Evolutionary conservation across 1,140 invertebrate genomes (phyloP).

Genomic region (Penaeus chinensis): DNA sequence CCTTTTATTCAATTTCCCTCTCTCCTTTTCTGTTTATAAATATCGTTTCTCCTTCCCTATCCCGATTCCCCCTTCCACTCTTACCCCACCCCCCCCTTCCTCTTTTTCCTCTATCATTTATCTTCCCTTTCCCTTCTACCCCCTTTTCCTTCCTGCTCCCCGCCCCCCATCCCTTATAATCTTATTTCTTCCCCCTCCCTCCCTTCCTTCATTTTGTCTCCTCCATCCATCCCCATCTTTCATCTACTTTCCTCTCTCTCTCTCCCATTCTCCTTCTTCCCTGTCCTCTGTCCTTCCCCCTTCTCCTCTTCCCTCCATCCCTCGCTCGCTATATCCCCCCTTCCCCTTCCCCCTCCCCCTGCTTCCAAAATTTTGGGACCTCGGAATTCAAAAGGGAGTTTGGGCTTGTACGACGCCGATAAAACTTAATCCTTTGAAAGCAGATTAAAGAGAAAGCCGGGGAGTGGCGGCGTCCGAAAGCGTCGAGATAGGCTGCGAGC

Average conservation of each 20-base stretch:
- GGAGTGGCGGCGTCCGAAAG: not conserved
- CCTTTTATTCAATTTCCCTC: too few relatives aligned
- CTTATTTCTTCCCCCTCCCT: not conserved
- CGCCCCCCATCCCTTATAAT: not conserved
- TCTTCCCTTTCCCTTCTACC: not conserved
- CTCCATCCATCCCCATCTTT: not conserved
- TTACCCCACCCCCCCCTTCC: too few relatives aligned
- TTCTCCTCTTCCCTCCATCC: not conserved
- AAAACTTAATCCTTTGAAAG: conserved; percentile 26
- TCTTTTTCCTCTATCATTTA: too few relatives aligned
- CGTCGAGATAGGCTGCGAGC: not conserved
- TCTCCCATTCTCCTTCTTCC: not conserved
- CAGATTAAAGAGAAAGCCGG: conserved; percentile 15
- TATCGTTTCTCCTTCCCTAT: too few relatives aligned
- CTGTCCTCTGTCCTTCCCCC: not conserved
- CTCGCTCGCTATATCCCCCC: not conserved
- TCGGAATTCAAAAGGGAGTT: conserved; percentile 9
- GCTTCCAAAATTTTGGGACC: not conserved
- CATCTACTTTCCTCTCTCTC: not conserved
- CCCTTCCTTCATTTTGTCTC: not conserved
- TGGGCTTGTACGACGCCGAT: conserved; percentile 21
- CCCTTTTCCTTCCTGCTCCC: not conserved
- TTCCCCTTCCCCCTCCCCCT: not conserved
- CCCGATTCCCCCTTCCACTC: too few relatives aligned
- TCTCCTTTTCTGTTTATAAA: too few relatives aligned